phyloP scores from a whole-genome alignment of 2,113 vertebrate species.

The Cathartes aura region DNA sequence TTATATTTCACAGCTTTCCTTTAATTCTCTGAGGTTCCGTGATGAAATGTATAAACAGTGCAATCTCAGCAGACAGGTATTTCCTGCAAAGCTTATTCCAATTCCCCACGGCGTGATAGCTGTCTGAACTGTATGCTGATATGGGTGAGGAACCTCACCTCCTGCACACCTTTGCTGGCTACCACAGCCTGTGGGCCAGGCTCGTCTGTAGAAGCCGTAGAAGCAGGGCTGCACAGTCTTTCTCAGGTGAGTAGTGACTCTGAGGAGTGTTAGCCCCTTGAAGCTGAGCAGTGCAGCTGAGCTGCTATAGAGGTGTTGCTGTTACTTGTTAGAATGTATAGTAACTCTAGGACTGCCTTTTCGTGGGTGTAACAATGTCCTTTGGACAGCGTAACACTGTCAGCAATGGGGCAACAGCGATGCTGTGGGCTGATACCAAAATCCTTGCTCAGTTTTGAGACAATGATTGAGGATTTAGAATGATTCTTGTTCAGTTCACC shows the following conservation, averaged over 20 bases:
- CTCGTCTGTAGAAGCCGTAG: not conserved
- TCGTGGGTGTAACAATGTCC: not conserved
- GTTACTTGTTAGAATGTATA: not conserved
- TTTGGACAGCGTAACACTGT: not conserved
- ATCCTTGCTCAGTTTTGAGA: not conserved
- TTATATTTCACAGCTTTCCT: constrained; percentile 16
- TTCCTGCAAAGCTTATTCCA: not conserved
- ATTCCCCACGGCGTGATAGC: not conserved
- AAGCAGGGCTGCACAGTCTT: not conserved
- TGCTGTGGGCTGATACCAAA: not conserved
- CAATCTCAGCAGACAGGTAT: constrained; percentile 13
- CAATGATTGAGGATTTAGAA: not conserved
- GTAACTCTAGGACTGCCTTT: not conserved
- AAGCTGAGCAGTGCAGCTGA: not conserved
- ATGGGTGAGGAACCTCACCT: not conserved
- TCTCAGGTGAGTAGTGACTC: not conserved
- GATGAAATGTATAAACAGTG: not conserved
- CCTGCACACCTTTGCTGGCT: not conserved
- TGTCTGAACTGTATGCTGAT: not conserved
- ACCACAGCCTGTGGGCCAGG: not conserved
- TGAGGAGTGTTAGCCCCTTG: not conserved
- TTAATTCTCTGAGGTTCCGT: not conserved
- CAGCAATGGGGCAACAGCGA: fast-evolving
- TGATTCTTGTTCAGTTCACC: not conserved
- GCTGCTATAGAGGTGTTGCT: not conserved